Conservation (phyloP, 2,797 vertebrate species). For the Anabacerthia variegaticeps region DNA sequence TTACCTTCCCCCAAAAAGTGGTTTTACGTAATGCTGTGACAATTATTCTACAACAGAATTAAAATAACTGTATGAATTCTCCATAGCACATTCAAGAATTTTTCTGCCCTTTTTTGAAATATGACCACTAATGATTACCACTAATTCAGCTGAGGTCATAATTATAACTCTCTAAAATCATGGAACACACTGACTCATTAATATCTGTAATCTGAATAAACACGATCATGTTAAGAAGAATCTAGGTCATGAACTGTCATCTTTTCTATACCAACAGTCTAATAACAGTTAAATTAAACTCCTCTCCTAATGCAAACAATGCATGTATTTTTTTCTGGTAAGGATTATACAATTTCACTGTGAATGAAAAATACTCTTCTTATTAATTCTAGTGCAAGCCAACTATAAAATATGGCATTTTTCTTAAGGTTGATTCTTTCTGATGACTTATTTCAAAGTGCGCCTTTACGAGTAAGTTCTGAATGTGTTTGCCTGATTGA, state of each 20-base stretch:
- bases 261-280: background rate
- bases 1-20: background rate
- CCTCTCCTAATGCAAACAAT: background rate
- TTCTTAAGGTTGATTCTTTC: background rate
- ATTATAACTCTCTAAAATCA: background rate
- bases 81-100: background rate
- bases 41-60: background rate
- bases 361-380: background rate
- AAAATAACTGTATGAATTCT: background rate
- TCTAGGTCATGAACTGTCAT: background rate
- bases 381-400: background rate
- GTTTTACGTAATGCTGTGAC: background rate
- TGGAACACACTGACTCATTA: background rate
- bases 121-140: background rate
- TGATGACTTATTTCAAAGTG: background rate
- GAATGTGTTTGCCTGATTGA: background rate
- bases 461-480: background rate
- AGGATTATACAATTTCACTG: background rate
- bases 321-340: background rate
- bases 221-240: background rate
- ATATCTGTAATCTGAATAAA: background rate
- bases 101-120: background rate
- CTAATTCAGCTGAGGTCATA: background rate
- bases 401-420: background rate
- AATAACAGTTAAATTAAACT: background rate